phyloP scores from a whole-genome alignment of 1,140 invertebrate genomes.

The Dreissena polymorpha region DNA sequence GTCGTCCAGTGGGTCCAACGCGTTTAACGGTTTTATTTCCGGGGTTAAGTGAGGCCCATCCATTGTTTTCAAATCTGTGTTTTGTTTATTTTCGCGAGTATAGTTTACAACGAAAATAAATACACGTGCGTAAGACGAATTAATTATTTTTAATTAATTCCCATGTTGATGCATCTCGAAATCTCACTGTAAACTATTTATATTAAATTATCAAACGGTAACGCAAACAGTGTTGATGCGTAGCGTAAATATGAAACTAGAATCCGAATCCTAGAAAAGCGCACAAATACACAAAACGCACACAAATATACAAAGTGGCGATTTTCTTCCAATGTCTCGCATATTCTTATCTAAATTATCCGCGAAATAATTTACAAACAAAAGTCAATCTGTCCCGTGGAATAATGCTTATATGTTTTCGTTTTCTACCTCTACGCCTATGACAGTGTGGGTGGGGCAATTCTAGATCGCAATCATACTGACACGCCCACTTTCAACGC shows the following conservation, averaged over 20 bases:
- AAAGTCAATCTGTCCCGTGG: conserved; percentile 53
- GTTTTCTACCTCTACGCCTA: conserved; percentile 25
- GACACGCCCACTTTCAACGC: conserved; percentile 40
- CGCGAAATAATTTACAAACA: conserved; percentile 59
- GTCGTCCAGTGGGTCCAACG: conserved; percentile 43
- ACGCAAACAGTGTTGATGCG: background rate
- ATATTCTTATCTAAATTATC: conserved; percentile 58
- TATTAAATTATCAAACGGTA: conserved; percentile 6
- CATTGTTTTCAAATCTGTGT: conserved; percentile 19
- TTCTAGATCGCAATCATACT: conserved; percentile 16
- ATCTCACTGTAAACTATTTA: conserved; percentile 11
- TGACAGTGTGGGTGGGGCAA: conserved; percentile 46
- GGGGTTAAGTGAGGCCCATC: conserved; percentile 45
- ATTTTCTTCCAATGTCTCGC: conserved; percentile 53
- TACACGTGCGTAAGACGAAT: background rate
- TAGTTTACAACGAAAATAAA: background rate
- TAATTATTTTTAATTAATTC: conserved; percentile 48
- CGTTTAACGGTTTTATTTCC: conserved; percentile 45
- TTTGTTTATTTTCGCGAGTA: background rate
- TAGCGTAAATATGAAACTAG: conserved; percentile 55
- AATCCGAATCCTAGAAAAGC: conserved; percentile 44
- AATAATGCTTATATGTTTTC: conserved; percentile 40
- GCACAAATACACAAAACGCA: conserved; percentile 55
- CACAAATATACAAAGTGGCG: conserved; percentile 58
- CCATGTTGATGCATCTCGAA: conserved; percentile 28